These are phyloP conservation scores for Amphimallon solstitiale DNA, from an alignment of 2,888 invertebrate species.

Conservation along the genomic window DNA sequence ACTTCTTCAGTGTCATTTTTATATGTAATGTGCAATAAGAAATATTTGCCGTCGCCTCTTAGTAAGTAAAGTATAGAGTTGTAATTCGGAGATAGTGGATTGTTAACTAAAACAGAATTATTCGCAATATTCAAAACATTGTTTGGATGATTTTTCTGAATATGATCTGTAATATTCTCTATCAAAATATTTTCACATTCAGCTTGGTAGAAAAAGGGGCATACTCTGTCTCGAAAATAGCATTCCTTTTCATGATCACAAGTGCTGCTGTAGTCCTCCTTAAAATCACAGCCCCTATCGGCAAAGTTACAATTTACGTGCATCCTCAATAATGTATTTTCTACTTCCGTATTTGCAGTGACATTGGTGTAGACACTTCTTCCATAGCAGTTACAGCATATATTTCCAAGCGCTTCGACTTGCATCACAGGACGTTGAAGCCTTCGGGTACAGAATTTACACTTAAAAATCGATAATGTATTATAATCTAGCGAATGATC, in stretches of 20 bases:
- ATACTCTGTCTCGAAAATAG: conserved; percentile 4
- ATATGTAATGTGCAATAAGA: background rate
- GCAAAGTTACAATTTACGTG: background rate
- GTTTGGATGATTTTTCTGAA: background rate
- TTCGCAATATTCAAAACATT: background rate
- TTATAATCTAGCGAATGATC: too few relatives aligned
- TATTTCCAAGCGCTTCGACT: background rate
- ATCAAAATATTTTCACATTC: background rate
- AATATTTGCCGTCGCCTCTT: background rate
- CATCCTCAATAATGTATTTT: background rate
- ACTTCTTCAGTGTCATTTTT: background rate
- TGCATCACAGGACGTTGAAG: conserved; percentile 1
- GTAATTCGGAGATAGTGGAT: background rate
- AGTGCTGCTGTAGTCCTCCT: background rate
- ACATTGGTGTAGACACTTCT: background rate
- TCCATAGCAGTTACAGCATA: conserved; percentile 1
- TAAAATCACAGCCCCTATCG: background rate
- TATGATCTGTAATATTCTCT: background rate
- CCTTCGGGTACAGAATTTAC: background rate
- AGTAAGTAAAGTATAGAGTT: background rate
- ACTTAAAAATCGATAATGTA: conserved; percentile 1
- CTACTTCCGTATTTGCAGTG: background rate
- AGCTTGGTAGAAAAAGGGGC: background rate
- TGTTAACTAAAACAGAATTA: background rate
- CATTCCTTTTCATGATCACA: conserved; percentile 6